A percentile compares a stretch with the other conserved stretches of the same genome.
These are phyloP conservation scores for Fulica atra DNA, from an alignment of 2,113 vertebrate species.

Conservation along the genomic window DNA sequence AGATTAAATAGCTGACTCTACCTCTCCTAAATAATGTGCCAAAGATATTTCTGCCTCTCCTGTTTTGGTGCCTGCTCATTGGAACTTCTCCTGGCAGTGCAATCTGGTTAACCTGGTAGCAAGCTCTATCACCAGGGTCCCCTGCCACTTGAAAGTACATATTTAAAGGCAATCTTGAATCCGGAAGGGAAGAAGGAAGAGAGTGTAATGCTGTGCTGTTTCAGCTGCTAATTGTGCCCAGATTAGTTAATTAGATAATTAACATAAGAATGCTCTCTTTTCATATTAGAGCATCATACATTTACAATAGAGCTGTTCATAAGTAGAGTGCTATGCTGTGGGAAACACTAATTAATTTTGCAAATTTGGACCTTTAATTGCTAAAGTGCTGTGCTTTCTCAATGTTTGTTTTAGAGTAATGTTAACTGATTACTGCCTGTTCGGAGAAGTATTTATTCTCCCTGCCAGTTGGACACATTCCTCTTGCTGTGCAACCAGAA, in stretches of 20 bases:
- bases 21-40: background rate
- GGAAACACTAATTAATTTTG: constrained; percentile 75
- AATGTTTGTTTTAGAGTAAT: constrained; percentile 50
- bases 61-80: background rate
- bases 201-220: constrained; percentile 52
- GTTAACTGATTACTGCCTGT: constrained; percentile 27
- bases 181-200: constrained; percentile 37
- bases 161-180: constrained; percentile 57
- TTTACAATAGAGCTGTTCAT: constrained; percentile 69
- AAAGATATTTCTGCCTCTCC: background rate
- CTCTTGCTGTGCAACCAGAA: constrained; percentile 18
- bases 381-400: constrained; percentile 59
- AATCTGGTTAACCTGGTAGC: background rate
- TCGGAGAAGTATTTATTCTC: constrained; percentile 56
- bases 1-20: background rate
- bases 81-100: background rate
- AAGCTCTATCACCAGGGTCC: background rate
- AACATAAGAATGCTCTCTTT: constrained; percentile 70
- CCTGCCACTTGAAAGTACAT: background rate
- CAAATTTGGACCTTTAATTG: constrained; percentile 69
- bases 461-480: constrained; percentile 58
- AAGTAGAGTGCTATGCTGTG: constrained; percentile 56
- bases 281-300: constrained; percentile 63
- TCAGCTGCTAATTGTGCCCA: constrained; percentile 67
- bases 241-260: constrained; percentile 74